Evolutionary conservation across 2,888 invertebrate genomes (phyloP).

Genomic region (Ellobium chinense): DNA sequence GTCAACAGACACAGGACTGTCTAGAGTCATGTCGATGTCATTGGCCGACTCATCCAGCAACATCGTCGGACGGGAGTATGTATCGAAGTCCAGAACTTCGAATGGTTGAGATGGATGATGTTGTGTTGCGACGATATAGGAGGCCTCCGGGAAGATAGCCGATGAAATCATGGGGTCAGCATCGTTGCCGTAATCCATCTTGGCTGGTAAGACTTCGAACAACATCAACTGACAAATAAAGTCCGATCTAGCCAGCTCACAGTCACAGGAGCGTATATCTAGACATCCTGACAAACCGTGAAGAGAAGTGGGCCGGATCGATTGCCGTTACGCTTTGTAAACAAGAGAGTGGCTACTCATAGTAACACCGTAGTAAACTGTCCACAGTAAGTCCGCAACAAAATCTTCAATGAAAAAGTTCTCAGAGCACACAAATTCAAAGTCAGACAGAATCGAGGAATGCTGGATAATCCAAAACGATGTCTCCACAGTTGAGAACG

Average conservation of each 20-base stretch:
- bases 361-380: no score
- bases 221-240: no score
- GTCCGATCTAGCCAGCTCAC: no score
- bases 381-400: no score
- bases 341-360: no score
- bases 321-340: no score
- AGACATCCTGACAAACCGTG: no score
- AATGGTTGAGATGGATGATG: neutral
- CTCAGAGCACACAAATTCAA: neutral
- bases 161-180: conserved; percentile 36
- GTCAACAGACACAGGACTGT: conserved; percentile 41
- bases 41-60: conserved; percentile 13
- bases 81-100: conserved; percentile 30
- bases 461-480: neutral
- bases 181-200: conserved; percentile 32
- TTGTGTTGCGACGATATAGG: no score
- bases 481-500: neutral
- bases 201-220: neutral
- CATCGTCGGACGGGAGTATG: conserved; percentile 28
- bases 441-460: neutral
- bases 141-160: conserved; percentile 13
- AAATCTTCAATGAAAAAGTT: conserved; percentile 19
- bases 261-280: no score
- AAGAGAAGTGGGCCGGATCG: no score
- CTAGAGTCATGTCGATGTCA: conserved; percentile 28